Evolutionary conservation across 2,797 vertebrate genomes (phyloP).

Genomic region (Acipenser transmontanus): DNA sequence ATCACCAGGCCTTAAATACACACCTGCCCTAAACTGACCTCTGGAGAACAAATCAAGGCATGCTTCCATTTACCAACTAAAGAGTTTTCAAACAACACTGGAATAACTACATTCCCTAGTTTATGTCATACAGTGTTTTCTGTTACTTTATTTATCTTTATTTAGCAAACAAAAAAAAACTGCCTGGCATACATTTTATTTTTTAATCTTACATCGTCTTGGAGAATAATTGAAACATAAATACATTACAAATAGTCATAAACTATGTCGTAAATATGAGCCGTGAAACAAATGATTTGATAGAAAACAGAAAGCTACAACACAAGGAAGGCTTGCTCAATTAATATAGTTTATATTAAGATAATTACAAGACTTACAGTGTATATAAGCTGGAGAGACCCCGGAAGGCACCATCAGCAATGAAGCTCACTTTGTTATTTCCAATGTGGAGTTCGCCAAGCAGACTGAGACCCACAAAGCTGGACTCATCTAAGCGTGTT

Average conservation of each 20-base stretch:
- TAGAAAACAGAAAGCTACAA: not conserved
- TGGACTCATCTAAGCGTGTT: conserved; percentile 84
- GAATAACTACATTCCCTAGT: not conserved
- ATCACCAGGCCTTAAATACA: conserved; percentile 25
- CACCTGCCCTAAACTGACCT: conserved; percentile 57
- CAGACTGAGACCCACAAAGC: conserved; percentile 80
- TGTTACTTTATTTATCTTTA: too few species aligned
- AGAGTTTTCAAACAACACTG: conserved; percentile 21
- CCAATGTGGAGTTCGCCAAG: conserved; percentile 79
- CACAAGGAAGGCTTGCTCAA: not conserved
- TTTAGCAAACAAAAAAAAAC: too few species aligned
- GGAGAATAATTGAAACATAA: too few species aligned
- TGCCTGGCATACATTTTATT: too few species aligned
- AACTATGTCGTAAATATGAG: too few species aligned
- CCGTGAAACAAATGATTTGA: too few species aligned
- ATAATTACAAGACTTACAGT: conserved; percentile 67
- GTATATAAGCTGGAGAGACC: conserved; percentile 81
- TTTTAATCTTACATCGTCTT: too few species aligned
- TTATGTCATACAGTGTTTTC: not conserved
- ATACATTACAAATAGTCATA: too few species aligned
- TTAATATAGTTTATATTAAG: conserved; percentile 1
- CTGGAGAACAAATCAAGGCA: conserved; percentile 43
- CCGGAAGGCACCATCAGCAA: conserved; percentile 87
- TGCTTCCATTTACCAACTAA: conserved; percentile 49
- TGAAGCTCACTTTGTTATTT: conserved; percentile 87